A percentile compares a stretch with the other conserved stretches of the same genome.
Evolutionary conservation across 2,113 vertebrate genomes (phyloP).

Genomic region (Strix aluco): DNA sequence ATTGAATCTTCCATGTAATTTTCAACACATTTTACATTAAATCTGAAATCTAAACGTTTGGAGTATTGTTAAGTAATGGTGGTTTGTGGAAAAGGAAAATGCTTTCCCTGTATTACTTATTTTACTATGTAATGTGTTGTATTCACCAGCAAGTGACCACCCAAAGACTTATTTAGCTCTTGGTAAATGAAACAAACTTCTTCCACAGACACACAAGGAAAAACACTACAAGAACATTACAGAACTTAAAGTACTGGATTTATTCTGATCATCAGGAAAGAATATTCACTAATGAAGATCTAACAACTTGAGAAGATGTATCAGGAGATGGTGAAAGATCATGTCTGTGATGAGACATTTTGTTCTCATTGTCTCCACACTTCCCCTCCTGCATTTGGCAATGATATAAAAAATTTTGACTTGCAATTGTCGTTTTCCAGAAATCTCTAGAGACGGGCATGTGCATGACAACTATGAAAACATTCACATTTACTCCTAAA

Average conservation of each 20-base stretch:
- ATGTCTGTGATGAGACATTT: not conserved
- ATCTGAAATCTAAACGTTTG: not conserved
- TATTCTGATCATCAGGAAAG: not conserved
- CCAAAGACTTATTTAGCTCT: not conserved
- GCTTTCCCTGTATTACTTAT: not conserved
- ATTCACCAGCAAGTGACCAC: not conserved
- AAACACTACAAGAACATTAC: not conserved
- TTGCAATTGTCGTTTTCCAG: not conserved
- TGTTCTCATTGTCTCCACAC: not conserved
- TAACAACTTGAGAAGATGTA: not conserved
- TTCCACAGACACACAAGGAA: not conserved
- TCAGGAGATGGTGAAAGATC: not conserved
- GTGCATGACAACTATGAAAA: accelerated
- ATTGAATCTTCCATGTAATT: not conserved
- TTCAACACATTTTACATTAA: not conserved
- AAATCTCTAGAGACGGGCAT: not conserved
- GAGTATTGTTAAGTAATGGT: not conserved
- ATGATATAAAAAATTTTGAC: not conserved
- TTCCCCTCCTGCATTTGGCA: not conserved
- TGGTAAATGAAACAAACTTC: not conserved
- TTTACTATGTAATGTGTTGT: not conserved
- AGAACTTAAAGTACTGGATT: not conserved
- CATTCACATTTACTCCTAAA: not conserved
- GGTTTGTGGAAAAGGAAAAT: not conserved
- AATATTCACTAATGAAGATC: accelerated